phyloP scores from a whole-genome alignment of 1,140 invertebrate genomes.

The Atta cephalotes region DNA sequence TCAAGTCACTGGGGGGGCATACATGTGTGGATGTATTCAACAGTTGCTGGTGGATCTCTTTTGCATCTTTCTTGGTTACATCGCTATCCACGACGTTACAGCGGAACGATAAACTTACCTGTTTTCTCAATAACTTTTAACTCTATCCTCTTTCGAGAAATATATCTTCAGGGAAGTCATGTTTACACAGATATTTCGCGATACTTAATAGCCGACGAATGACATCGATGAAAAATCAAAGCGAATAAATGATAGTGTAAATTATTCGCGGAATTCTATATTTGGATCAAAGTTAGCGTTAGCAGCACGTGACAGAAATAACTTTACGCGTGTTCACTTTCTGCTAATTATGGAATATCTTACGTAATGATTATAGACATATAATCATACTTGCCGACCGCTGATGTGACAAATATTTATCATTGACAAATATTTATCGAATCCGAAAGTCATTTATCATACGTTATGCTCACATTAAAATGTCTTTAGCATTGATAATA shows the following conservation, averaged over 20 bases:
- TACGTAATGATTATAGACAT: neutral
- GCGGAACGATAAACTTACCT: slow-evolving; percentile 50
- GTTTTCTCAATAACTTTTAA: slow-evolving; percentile 56
- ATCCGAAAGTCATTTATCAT: slow-evolving; percentile 18
- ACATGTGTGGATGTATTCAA: slow-evolving; percentile 14
- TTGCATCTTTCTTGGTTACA: slow-evolving; percentile 37
- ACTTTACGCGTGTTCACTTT: neutral
- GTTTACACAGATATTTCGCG: slow-evolving; percentile 33
- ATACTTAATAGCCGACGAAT: slow-evolving; percentile 28
- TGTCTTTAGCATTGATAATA: slow-evolving; percentile 18
- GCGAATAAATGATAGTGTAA: neutral
- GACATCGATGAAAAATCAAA: neutral
- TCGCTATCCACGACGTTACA: slow-evolving; percentile 28
- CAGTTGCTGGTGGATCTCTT: slow-evolving; percentile 24
- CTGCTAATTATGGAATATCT: neutral
- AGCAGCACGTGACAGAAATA: neutral
- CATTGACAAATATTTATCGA: neutral
- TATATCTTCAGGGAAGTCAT: slow-evolving; percentile 27
- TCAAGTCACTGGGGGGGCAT: slow-evolving; percentile 39
- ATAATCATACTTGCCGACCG: slow-evolving; percentile 5
- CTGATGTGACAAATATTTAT: neutral
- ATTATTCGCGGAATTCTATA: neutral
- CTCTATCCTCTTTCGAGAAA: slow-evolving; percentile 28
- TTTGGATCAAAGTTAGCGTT: neutral
- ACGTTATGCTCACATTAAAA: slow-evolving; percentile 2